phyloP scores from a whole-genome alignment of 1,140 invertebrate species.

The Dinothrombium tinctorium region DNA sequence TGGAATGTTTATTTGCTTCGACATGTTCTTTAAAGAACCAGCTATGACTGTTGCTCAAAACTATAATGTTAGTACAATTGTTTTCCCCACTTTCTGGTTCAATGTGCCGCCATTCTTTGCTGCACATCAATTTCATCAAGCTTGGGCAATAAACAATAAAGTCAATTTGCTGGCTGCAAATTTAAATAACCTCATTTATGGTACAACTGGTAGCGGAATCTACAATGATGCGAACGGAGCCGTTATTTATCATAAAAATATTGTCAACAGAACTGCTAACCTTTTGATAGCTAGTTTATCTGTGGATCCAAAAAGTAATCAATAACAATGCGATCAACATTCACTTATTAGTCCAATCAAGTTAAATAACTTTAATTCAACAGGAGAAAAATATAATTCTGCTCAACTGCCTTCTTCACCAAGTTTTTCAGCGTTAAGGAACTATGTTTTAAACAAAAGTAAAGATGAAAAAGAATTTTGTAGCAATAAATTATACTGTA shows the following conservation, averaged over 20 bases:
- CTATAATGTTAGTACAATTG: constrained; percentile 34
- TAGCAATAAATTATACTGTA: too few relatives aligned
- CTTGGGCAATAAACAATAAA: not conserved
- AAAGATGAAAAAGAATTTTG: too few relatives aligned
- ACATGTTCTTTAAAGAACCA: constrained; percentile 40
- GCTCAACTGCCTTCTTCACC: too few relatives aligned
- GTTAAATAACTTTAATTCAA: too few relatives aligned
- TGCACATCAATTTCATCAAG: constrained; percentile 2
- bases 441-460: too few relatives aligned
- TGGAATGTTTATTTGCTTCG: constrained; percentile 46
- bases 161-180: constrained; percentile 1
- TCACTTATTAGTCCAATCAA: too few relatives aligned
- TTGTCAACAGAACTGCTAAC: not conserved
- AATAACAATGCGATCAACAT: too few relatives aligned
- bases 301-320: too few relatives aligned
- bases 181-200: not conserved
- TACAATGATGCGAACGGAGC: not conserved
- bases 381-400: too few relatives aligned
- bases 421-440: too few relatives aligned
- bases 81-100: constrained; percentile 45
- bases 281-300: constrained; percentile 1
- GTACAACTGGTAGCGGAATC: not conserved
- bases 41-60: constrained; percentile 25
- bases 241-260: not conserved
- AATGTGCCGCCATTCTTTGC: constrained; percentile 39